These are phyloP conservation scores for Hymenopus coronatus DNA, from an alignment of 2,888 invertebrate genomes.

Conservation along the genomic window DNA sequence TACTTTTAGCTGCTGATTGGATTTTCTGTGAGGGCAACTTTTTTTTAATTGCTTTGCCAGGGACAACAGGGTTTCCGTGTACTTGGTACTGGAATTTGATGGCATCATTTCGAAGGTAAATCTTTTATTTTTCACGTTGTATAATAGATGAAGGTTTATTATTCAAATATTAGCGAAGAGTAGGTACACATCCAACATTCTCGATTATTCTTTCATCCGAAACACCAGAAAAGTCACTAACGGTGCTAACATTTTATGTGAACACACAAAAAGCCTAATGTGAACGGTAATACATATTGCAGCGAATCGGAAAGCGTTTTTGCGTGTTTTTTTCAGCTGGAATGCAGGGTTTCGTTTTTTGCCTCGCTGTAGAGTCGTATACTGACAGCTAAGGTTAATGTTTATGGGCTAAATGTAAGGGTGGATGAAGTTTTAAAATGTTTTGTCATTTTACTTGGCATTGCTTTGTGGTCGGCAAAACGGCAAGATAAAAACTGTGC, in stretches of 20 bases:
- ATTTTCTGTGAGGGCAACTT: not conserved
- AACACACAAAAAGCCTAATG: not conserved
- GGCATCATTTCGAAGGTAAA: not conserved
- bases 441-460: too few species aligned
- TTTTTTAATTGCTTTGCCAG: not conserved
- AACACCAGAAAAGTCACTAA: not conserved
- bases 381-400: not conserved
- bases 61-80: not conserved
- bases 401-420: not conserved
- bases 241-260: not conserved
- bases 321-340: not conserved
- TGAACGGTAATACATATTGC: constrained; percentile 1
- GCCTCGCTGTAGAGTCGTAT: not conserved
- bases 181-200: not conserved
- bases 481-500: too few species aligned
- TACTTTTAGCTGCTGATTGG: not conserved
- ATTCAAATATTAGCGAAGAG: not conserved
- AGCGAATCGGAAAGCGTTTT: not conserved
- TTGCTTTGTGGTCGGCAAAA: too few species aligned
- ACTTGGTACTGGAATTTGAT: not conserved
- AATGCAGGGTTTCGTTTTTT: not conserved
- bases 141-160: not conserved
- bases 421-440: not conserved
- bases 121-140: not conserved
- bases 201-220: not conserved